These are phyloP conservation scores for Gracilinanus agilis DNA, from an alignment of 2,113 vertebrate genomes.

Conservation along the genomic window DNA sequence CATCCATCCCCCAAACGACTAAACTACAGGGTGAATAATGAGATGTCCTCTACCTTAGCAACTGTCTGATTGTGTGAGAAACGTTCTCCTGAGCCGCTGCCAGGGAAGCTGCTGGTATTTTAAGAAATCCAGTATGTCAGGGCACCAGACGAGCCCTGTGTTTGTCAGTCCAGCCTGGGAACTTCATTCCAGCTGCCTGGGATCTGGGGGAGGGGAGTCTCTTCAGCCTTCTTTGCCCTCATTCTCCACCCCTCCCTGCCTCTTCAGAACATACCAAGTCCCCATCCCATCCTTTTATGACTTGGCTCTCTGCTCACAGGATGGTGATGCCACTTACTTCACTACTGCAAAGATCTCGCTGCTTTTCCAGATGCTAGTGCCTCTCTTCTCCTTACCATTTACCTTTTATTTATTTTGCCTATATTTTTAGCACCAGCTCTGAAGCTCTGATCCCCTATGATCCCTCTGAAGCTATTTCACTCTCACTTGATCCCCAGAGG, in stretches of 20 bases:
- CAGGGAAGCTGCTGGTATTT: not conserved
- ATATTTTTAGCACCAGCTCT: not conserved
- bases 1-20: not conserved
- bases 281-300: not conserved
- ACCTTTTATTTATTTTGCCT: not conserved
- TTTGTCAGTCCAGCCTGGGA: not conserved
- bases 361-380: not conserved
- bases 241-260: not conserved
- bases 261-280: not conserved
- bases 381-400: not conserved
- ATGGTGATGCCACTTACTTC: not conserved
- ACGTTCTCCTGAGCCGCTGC: not conserved
- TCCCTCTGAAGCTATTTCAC: not conserved
- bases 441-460: not conserved
- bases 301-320: not conserved
- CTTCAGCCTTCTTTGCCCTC: not conserved
- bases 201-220: not conserved
- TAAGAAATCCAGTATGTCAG: not conserved
- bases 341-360: not conserved
- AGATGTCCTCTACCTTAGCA: not conserved
- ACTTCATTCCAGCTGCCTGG: not conserved
- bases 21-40: not conserved
- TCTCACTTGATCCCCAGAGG: not conserved
- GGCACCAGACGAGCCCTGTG: not conserved
- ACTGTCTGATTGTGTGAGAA: conserved; percentile 1